phyloP scores from a whole-genome alignment of 2,888 invertebrate species.

The Mactromeris polynyma region DNA sequence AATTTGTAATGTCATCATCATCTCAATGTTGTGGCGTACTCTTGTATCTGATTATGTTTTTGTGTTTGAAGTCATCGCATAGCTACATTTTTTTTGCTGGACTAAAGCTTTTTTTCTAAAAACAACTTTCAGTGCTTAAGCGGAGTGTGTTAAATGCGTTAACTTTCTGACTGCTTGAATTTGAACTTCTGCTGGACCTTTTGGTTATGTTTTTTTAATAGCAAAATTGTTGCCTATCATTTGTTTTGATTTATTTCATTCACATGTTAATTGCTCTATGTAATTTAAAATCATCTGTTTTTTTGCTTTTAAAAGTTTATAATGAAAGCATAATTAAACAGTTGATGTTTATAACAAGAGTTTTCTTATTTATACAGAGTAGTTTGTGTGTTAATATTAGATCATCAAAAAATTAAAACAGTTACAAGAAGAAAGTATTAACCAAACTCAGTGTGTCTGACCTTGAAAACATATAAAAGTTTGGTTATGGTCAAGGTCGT shows the following conservation, averaged over 20 bases:
- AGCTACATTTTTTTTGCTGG: neutral
- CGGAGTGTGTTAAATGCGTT: neutral
- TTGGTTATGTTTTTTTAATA: neutral
- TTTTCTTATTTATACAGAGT: neutral
- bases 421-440: too few relatives aligned
- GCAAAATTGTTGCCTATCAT: neutral
- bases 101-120: neutral
- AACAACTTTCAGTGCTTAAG: neutral
- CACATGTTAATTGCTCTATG: neutral
- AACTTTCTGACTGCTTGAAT: neutral
- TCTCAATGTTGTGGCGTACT: slow-evolving; percentile 58
- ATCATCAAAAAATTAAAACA: too few relatives aligned
- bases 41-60: slow-evolving; percentile 22
- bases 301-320: neutral
- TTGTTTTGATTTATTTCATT: neutral
- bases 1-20: slow-evolving; percentile 45
- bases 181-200: neutral
- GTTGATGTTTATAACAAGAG: neutral
- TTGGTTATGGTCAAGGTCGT: neutral
- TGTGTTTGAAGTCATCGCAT: slow-evolving; percentile 30
- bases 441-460: too few relatives aligned
- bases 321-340: neutral
- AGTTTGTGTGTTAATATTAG: too few relatives aligned
- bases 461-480: too few relatives aligned
- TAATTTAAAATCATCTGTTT: neutral